These are phyloP conservation scores for Champsocephalus gunnari DNA, from an alignment of 2,797 vertebrate genomes.

Conservation along the genomic window DNA sequence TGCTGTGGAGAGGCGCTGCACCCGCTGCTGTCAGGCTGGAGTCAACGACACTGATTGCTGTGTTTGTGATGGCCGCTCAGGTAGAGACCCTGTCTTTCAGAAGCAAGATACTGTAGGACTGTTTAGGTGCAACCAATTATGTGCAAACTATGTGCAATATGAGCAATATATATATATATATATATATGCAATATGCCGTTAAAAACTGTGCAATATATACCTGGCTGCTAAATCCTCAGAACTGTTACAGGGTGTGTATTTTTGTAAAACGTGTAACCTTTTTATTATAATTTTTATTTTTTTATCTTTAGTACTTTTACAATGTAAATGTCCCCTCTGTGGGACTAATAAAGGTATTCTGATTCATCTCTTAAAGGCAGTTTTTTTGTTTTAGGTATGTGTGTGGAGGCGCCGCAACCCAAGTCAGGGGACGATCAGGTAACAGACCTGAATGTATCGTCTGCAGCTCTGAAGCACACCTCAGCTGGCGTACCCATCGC, in stretches of 20 bases:
- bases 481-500: conserved; percentile 73
- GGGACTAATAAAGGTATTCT: no score
- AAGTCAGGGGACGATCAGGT: conserved; percentile 50
- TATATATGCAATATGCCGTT: no score
- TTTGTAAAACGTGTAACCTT: no score
- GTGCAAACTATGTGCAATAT: no score
- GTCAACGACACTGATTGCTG: conserved; percentile 81
- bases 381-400: conserved; percentile 75
- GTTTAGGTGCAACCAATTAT: background rate
- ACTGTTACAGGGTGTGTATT: no score
- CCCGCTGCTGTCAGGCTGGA: conserved; percentile 79
- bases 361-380: background rate
- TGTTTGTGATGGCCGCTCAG: conserved; percentile 82
- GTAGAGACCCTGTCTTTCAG: conserved; percentile 54
- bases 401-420: conserved; percentile 76
- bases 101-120: background rate
- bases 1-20: conserved; percentile 79
- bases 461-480: conserved; percentile 65
- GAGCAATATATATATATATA: no score
- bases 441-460: conserved; percentile 57
- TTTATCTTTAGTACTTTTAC: no score
- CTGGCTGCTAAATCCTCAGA: no score
- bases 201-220: no score
- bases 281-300: no score
- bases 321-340: no score